Base-by-base conservation (phyloP, 2,797 vertebrate genomes). In the Pelobates cultripes region DNA sequence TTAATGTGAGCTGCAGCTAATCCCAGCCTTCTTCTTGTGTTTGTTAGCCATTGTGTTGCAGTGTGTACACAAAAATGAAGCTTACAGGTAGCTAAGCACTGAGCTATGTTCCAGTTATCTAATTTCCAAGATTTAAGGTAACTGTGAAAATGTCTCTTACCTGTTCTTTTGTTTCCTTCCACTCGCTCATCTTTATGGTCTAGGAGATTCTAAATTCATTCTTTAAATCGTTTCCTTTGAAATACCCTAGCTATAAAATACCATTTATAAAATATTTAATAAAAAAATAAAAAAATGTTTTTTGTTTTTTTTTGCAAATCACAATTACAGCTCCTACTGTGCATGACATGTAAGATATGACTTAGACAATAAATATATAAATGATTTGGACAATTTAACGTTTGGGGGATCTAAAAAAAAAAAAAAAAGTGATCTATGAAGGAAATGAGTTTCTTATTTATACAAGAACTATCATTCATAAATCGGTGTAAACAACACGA, bases 41-140 rank as follows among this genome's bases (percentile, higher is more conserved):
- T 64, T 66, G 45, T 73, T 66, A 61, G 55, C 40, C 9, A 53
- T 51, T 66, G 73, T 71, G 28, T 15, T 9, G 10, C 40, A 43
- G 8, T 80, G 61, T 81, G 72, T 75, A 63, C 66, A 75, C 44
- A 64, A 71, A 81, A 72, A 28, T 4, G 1, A 6, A 28, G 17
- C 63, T 4, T 43, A 42, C 17, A 51, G 40, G 43, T 6, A 42
- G 42, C 47, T 10, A 60, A 51, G 13, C 8, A 15, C 3, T 6
- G 17, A 41, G 57, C 15, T 51, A 13, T 3, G 13, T 14, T 57
- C 55, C 13, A 7, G 1, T 57, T 57, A 57, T 57, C 55, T 14
- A 15, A 4, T 57, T 1, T 57, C 55, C 55, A 57, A 12, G 55
- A 47, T 47, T 10, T 10, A 47, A 47, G 45, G 47, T 51, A 51